Conservation (phyloP, 2,888 invertebrate species). For the Cerastoderma edule region DNA sequence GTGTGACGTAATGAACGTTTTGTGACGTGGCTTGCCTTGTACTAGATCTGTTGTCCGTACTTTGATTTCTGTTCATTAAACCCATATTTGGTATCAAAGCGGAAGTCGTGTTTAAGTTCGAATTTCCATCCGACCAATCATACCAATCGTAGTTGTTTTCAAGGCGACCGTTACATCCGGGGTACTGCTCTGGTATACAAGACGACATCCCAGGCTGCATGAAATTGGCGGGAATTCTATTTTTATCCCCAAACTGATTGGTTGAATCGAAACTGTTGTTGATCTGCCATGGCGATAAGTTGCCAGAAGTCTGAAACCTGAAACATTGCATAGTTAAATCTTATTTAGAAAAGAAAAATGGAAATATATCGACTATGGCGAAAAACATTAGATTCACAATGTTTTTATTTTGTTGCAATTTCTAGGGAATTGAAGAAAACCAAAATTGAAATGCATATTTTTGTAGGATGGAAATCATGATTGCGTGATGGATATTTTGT, state of each 20-base stretch:
- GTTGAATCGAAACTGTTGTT: neutral
- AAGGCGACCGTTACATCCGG: conserved; percentile 20
- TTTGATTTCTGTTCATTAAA: conserved; percentile 23
- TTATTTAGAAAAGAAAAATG: no score
- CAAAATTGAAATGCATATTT: no score
- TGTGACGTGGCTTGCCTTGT: neutral
- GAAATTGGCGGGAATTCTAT: neutral
- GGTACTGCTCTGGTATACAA: neutral
- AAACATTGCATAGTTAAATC: no score
- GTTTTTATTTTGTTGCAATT: no score
- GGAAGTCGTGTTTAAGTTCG: conserved; percentile 4
- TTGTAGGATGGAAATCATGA: no score
- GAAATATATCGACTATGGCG: no score
- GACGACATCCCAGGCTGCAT: neutral
- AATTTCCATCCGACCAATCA: conserved; percentile 23
- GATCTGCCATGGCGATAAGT: conserved; percentile 2
- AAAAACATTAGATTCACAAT: no score
- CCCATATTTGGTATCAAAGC: conserved; percentile 1
- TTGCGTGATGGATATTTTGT: no score
- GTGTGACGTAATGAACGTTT: neutral
- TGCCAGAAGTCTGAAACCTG: neutral
- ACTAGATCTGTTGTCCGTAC: conserved; percentile 7
- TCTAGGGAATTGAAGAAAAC: no score
- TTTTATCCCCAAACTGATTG: neutral
- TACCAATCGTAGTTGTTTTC: conserved; percentile 33